Evolutionary conservation across 2,113 vertebrate genomes (phyloP), one percentile per base, ranked within the genome.

Genomic region (Cinclus cinclus): DNA sequence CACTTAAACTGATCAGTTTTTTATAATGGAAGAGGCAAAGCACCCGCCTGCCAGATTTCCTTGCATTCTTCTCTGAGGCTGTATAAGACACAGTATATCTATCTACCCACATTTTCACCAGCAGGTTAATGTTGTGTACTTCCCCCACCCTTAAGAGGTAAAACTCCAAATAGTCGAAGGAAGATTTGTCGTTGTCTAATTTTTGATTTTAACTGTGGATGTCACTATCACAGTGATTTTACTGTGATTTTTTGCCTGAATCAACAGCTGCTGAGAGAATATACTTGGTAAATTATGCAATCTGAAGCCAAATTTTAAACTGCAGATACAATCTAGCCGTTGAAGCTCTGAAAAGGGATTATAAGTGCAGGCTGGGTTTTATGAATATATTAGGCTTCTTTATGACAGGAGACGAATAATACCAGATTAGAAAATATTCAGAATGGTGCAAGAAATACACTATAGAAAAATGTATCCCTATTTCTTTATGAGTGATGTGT

Each of bases 221-320:
- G 20, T 55, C 39, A 86, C 37, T 85, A 80, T 58, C 33, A 50
- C 13, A 39, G 22, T 62, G 24, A 19, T 68, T 84, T 79, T 90
- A 52, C 30, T 89, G n/a, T 62, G 39, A 20, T 41, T 80, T 94
- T 87, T 84, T 93, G 7, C 44, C 47, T 91, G 59, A 89, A 71
- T 63, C 16, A 44, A 33, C 13, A 17, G 37, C 20, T 83, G 28
- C 31, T 86, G 21, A 70, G 53, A 86, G 46, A 79, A 42, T 42
- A 59, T 59, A 71, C 8, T 37, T 89, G 42, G 44, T 47, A 91
- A 87, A 83, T 91, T 81, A 84, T 62, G 44, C 31, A 83, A 75
- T 89, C 41, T 81, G 41, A 68, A 87, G 75, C 52, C 50, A 87
- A 76, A 86, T 62, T 86, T 83, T 69, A 70, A 92, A 58, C 14